Base-by-base conservation (phyloP, 2,797 vertebrate species). In the Pygocentrus nattereri region DNA sequence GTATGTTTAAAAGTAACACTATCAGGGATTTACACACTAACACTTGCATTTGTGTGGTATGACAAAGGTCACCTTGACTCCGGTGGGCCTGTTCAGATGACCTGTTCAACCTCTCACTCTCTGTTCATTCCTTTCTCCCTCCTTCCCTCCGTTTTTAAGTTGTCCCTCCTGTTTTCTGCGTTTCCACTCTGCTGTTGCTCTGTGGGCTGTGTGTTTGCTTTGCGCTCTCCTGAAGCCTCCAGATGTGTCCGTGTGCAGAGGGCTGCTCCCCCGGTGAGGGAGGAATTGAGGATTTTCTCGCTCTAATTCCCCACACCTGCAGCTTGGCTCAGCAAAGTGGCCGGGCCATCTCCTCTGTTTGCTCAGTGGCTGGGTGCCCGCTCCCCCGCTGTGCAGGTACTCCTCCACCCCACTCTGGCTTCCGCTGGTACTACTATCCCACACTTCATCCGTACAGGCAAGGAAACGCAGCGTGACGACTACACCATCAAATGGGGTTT, bases 251-350 rank as follows among this genome's bases (percentile, higher is more conserved):
- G 83, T 67, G 74, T 84, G 78, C 47, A 87, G 85, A 85, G 85
- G 68, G 64, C 90, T 85, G 89, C 83, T 85, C 89, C 76, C 82
- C 61, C 81, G 79, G 79, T 87, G 86, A 68, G 80, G 74, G 67
- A 71, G 74, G 56, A 44, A 64, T 47, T 47, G 70, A 74, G 70
- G 69, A 47, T 76, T 59, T 27, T 58, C 61, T 59, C 74, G 76
- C 84, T 84, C 78, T 92, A 90, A 92, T 92, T 91, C 89, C 76
- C 84, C 85, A 88, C 90, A 93, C 93, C 92, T 93, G 91, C 86
- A 89, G 74, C 74, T 87, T 85, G 0, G 77, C 74, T 76, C 78
- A 85, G 31, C 74, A 61, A 34, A 52, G 47, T 71, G 73, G 65
- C 64, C 65, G 38, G 84, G 87, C 76, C 85, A 87, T 73, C 88